Base-by-base conservation (phyloP, 2,113 vertebrate genomes). In the Mesocricetus auratus region DNA sequence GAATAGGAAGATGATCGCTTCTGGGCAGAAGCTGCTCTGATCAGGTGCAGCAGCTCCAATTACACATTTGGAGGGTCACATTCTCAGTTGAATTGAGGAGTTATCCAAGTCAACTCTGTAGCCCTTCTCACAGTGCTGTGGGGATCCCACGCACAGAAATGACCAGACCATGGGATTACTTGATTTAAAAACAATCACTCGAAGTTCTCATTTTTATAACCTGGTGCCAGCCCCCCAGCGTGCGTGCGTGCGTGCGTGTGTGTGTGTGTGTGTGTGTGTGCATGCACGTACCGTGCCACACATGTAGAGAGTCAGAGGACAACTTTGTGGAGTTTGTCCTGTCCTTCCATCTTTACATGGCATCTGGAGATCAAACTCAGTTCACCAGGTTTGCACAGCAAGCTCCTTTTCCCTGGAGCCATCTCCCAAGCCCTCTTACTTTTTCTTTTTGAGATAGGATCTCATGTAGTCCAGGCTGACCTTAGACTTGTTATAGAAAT, bases 61-160 rank as follows among this genome's bases (percentile, higher is more conserved):
- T 47, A 45, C 53, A n/a, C 45, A 36, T n/a, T 12, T 24, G 62
- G 3, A 64, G 39, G 17, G 42, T 3, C 1, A 0, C 16, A 0
- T 42, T 33, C 45, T 56, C 60, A 83, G 62, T 2, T 31, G 12
- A 31, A 33, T n/a, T 62, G 45, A 58, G 58, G n/a, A 36, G 17
- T 53, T 45, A 4, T 1, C 4, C 3, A 3, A 24, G 22, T 42
- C 22, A 79, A 39, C 33, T 24, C 11, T 3, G 7, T 6, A 1
- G 4, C 26, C 53, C 69, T 47, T 56, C 0, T 56, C 0, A 39
- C 24, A 4, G 33, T 15, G 15, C 1, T 0, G 31, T 24, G 12
- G 8, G 2, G 3, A 33, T 39, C n/a, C 39, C 56, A 1, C 22
- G 68, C 21, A 22, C 33, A 10, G 94, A 97, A 91, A 69, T 74